Evolutionary conservation across 2,797 vertebrate genomes (phyloP), one percentile per base, ranked within the genome.

Genomic region (Cyprinella venusta): DNA sequence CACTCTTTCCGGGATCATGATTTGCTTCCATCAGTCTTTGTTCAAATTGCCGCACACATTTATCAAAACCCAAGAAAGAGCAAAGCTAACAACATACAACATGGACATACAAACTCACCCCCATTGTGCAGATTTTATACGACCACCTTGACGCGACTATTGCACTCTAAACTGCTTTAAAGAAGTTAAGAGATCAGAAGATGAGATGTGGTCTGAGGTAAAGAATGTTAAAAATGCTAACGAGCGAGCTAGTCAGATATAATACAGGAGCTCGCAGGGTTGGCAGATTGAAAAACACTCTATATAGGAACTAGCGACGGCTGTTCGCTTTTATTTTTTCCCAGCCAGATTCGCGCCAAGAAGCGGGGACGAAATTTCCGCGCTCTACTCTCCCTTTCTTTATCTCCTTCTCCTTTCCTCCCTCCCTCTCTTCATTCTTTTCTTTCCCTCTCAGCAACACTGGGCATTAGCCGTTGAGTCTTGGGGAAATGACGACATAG

Each of bases 21-120:
- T 80, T 61, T 72, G 67, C 54, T 80, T 69, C 76, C 79, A 64
- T 79, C 69, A 71, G 56, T 86, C 88, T 88, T 89, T 89, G 88
- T 89, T 89, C 79, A 81, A 85, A 85, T 56, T 81, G 82, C 76
- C 69, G 84, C 86, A 84, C 85, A 69, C 86, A 87, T 80, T 70
- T 76, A 79, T 52, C 81, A 86, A 89, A 86, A 81, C 65, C 76
- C 71, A 16, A 52, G 40, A 48, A 83, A 83, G n/a, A 48, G 30
- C 72, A 52, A 61, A 18, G 38, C 64, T 74, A 80, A 42, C 50
- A 79, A 18, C 85, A 76, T 38, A 80, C 6, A 61, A 54, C 68
- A 86, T 33, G 86, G 83, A 87, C 48, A 48, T 0, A 26, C 13
- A 76, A 86, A 94, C 95, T 95, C 92, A 95, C 95, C 95, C 95